phyloP scores from a whole-genome alignment of 2,888 invertebrate genomes.

The Epirrhoe tristata region DNA sequence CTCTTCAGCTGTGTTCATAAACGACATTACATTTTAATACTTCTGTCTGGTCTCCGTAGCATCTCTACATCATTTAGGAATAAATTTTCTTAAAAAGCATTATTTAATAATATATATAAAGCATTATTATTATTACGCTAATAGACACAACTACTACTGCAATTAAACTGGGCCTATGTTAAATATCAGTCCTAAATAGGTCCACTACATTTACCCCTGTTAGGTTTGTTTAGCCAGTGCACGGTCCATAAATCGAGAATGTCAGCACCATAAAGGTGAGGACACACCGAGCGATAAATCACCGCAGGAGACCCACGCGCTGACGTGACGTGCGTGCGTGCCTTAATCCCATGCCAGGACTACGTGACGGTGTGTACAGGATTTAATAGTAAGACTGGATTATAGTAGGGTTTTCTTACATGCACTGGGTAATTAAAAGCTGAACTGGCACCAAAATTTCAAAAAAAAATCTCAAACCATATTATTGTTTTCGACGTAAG shows the following conservation, averaged over 20 bases:
- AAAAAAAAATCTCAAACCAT: background rate
- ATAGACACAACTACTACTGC: too few species aligned
- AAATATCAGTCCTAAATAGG: background rate
- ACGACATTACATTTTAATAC: background rate
- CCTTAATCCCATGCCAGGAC: slow-evolving; percentile 54
- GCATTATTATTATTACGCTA: too few species aligned
- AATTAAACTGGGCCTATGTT: background rate
- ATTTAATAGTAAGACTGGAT: slow-evolving; percentile 51
- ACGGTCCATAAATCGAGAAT: slow-evolving; percentile 65
- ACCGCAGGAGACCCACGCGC: slow-evolving; percentile 51
- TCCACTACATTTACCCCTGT: slow-evolving; percentile 18
- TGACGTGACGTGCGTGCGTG: slow-evolving; percentile 66
- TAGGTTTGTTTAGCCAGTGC: slow-evolving; percentile 53
- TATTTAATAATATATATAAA: too few species aligned
- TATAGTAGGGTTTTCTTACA: slow-evolving; percentile 35
- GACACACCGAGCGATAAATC: slow-evolving; percentile 67
- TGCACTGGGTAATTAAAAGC: slow-evolving; percentile 14
- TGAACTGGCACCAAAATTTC: too few species aligned
- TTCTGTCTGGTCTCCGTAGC: background rate
- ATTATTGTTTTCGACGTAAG: too few species aligned
- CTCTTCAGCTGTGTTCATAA: slow-evolving; percentile 15
- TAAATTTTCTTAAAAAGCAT: too few species aligned
- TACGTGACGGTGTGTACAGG: slow-evolving; percentile 58
- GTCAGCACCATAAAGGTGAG: slow-evolving; percentile 75
- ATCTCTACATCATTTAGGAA: background rate